A percentile compares a stretch with the other conserved stretches of the same genome.
phyloP scores from a whole-genome alignment of 2,113 vertebrate genomes.

The Ammodytes marinus region DNA sequence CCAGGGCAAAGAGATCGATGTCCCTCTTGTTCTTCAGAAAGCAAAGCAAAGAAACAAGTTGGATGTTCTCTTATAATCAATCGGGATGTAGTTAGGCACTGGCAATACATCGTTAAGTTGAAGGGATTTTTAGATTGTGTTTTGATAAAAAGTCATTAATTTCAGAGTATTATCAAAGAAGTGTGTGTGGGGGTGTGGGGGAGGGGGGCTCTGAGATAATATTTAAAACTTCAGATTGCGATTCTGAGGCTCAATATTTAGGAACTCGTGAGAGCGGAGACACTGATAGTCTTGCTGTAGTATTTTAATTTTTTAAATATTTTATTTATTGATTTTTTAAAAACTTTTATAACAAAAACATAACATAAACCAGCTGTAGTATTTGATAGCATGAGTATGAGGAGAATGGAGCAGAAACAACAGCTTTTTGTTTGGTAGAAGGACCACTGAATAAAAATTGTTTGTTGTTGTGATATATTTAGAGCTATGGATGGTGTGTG shows the following conservation, averaged over 20 bases:
- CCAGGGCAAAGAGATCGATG: slow-evolving; percentile 52
- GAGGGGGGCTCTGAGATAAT: not conserved
- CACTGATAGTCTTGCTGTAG: not conserved
- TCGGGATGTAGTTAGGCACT: not conserved
- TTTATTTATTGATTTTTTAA: no score
- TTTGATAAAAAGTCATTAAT: slow-evolving; percentile 27
- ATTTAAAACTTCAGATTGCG: not conserved
- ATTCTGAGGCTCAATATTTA: not conserved
- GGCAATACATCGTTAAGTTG: slow-evolving; percentile 18
- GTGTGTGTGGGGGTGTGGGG: rapidly evolving
- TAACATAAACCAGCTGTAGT: not conserved
- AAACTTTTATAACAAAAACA: no score
- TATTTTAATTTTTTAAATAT: no score
- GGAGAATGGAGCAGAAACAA: not conserved
- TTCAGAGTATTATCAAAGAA: slow-evolving; percentile 9
- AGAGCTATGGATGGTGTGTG: not conserved
- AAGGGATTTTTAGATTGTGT: slow-evolving; percentile 15
- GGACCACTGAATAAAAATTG: not conserved
- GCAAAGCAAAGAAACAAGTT: not conserved
- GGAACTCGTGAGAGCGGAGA: not conserved
- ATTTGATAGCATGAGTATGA: not conserved
- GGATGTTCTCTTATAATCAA: slow-evolving; percentile 19
- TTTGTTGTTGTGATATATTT: slow-evolving; percentile 1
- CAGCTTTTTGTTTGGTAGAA: not conserved
- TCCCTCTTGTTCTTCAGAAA: slow-evolving; percentile 40